phyloP scores from a whole-genome alignment of 1,140 invertebrate species.

The Adelges cooleyi region DNA sequence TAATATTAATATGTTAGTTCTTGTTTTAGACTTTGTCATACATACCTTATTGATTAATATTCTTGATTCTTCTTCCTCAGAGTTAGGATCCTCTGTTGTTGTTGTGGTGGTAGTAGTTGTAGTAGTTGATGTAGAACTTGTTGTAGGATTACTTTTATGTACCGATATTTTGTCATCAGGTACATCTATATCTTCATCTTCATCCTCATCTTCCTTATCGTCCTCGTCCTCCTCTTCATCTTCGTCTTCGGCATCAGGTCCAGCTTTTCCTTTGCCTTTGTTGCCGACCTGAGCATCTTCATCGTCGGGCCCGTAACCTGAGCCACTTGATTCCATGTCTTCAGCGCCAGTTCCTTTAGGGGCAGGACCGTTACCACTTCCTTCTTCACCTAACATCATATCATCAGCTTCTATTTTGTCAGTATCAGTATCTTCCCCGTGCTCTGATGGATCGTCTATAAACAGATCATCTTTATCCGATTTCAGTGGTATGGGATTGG shows the following conservation, averaged over 20 bases:
- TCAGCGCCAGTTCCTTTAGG: constrained; percentile 9
- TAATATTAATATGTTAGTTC: too few species aligned
- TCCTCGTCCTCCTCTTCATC: neutral
- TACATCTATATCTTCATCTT: constrained; percentile 2
- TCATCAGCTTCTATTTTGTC: neutral
- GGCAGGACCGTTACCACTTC: neutral
- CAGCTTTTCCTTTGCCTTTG: constrained; percentile 26
- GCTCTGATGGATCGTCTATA: constrained; percentile 11
- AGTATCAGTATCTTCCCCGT: neutral
- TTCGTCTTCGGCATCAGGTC: neutral
- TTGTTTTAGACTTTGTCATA: too few species aligned
- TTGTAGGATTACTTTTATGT: neutral
- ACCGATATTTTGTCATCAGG: neutral
- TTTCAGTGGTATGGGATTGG: neutral
- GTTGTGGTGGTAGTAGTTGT: neutral
- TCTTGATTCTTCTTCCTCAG: constrained; percentile 1
- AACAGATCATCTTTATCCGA: neutral
- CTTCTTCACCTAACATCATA: constrained; percentile 14
- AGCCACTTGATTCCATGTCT: constrained; percentile 56
- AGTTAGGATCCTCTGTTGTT: neutral
- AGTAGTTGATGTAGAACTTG: neutral
- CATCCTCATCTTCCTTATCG: constrained; percentile 1
- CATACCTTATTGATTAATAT: too few species aligned
- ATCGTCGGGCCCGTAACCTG: constrained; percentile 56
- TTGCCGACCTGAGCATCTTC: constrained; percentile 45